These are phyloP conservation scores for Bursaphelenchus mucronatus DNA, from an alignment of 1,140 invertebrate genomes.

Conservation along the genomic window DNA sequence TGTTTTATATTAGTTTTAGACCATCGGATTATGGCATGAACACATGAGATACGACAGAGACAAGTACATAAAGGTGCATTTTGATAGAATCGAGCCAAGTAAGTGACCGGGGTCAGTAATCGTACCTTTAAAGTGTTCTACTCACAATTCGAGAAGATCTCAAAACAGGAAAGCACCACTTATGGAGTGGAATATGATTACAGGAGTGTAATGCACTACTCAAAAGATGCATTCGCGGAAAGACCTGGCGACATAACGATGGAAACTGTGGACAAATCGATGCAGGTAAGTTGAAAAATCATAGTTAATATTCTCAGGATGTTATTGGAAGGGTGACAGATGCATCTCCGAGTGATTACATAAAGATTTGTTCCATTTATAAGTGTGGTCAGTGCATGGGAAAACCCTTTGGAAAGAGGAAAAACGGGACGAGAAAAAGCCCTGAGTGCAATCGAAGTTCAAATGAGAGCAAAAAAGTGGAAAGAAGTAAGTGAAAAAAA, in stretches of 20 bases:
- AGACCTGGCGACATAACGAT: conserved; percentile 22
- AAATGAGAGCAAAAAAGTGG: background rate
- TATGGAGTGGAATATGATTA: conserved; percentile 56
- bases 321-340: conserved; percentile 52
- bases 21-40: conserved; percentile 29
- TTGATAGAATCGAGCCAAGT: conserved; percentile 55
- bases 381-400: conserved; percentile 42
- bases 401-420: conserved; percentile 25
- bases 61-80: conserved; percentile 54
- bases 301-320: conserved; percentile 36
- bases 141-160: conserved; percentile 53
- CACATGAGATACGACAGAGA: conserved; percentile 54
- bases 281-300: conserved; percentile 12
- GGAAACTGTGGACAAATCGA: conserved; percentile 14
- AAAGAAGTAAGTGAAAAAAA: background rate
- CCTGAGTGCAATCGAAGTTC: background rate
- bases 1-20: conserved; percentile 36
- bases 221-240: conserved; percentile 48
- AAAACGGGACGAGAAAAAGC: background rate
- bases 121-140: conserved; percentile 43
- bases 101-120: background rate
- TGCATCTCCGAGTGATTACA: conserved; percentile 50
- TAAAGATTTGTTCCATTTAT: conserved; percentile 54
- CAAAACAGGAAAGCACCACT: conserved; percentile 40
- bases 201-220: conserved; percentile 54